phyloP scores from a whole-genome alignment of 2,888 invertebrate genomes.

The Aricia artaxerxes region DNA sequence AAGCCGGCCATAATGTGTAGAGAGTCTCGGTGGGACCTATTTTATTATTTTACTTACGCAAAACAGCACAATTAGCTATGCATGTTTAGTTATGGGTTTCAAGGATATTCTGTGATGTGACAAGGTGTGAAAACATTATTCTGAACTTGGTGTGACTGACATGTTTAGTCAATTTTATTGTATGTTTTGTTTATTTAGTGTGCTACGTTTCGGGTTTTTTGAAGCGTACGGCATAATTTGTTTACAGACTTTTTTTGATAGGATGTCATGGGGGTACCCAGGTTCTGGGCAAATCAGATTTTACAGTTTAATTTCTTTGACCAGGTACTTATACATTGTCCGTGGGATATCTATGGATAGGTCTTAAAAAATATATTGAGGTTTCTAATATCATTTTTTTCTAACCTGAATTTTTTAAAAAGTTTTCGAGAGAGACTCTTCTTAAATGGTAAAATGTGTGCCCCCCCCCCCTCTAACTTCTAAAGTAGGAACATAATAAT shows the following conservation, averaged over 20 bases:
- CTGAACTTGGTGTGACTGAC: not conserved
- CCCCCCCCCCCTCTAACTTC: too few relatives aligned
- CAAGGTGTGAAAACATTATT: not conserved
- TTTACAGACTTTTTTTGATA: not conserved
- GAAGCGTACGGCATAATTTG: not conserved
- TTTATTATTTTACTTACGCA: not conserved
- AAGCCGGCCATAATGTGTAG: not conserved
- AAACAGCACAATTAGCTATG: conserved; percentile 5
- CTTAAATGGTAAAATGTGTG: too few relatives aligned
- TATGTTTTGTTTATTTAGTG: not conserved
- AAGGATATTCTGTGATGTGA: not conserved
- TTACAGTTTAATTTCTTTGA: too few relatives aligned
- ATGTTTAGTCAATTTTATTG: not conserved
- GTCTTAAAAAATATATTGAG: too few relatives aligned
- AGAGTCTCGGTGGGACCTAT: not conserved
- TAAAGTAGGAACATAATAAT: too few relatives aligned
- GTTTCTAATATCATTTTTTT: too few relatives aligned
- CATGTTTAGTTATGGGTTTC: not conserved
- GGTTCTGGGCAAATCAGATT: too few relatives aligned
- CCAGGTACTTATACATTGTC: too few relatives aligned
- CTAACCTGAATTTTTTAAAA: too few relatives aligned
- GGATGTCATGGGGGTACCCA: not conserved
- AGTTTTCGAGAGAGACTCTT: too few relatives aligned
- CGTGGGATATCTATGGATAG: too few relatives aligned
- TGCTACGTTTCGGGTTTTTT: not conserved